Percentiles rank a stretch among this genome's conserved stretches.
Conservation (phyloP, 2,113 vertebrate genomes). For the Drymodes brunneopygia region DNA sequence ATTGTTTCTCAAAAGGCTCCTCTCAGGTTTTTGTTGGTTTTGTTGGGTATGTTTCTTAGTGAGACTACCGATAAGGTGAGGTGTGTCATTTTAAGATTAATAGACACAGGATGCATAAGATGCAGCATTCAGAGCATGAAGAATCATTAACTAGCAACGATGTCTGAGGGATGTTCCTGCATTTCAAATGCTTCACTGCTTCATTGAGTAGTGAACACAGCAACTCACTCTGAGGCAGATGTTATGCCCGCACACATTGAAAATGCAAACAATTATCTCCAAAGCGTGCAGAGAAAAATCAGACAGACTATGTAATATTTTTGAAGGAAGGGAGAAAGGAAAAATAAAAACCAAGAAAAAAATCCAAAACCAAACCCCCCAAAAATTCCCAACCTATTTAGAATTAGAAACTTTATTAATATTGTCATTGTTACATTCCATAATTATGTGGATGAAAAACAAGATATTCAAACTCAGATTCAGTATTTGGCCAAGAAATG, state of each 20-base stretch:
- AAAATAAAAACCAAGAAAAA: neutral
- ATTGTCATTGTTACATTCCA: neutral
- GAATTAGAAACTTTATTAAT: neutral
- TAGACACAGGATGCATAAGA: slow-evolving; percentile 43
- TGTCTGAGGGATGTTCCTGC: slow-evolving; percentile 44
- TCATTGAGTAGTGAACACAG: slow-evolving; percentile 66
- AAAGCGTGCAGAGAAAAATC: neutral
- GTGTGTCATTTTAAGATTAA: slow-evolving; percentile 66
- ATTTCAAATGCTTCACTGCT: slow-evolving; percentile 66
- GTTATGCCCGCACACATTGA: neutral
- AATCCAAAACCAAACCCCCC: rapidly evolving
- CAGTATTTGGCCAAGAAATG: neutral
- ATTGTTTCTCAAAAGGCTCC: neutral
- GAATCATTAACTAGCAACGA: slow-evolving; percentile 58
- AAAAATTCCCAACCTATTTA: neutral
- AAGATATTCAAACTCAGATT: neutral
- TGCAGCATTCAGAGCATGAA: slow-evolving; percentile 66
- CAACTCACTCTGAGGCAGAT: slow-evolving; percentile 56
- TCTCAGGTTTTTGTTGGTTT: neutral
- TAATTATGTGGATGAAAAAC: neutral
- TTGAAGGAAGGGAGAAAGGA: neutral
- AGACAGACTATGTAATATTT: neutral
- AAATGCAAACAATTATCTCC: slow-evolving; percentile 56
- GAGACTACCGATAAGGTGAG: neutral
- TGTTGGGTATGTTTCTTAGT: neutral